Conservation (phyloP, 2,113 vertebrate species). For the Todiramphus saurophagus region DNA sequence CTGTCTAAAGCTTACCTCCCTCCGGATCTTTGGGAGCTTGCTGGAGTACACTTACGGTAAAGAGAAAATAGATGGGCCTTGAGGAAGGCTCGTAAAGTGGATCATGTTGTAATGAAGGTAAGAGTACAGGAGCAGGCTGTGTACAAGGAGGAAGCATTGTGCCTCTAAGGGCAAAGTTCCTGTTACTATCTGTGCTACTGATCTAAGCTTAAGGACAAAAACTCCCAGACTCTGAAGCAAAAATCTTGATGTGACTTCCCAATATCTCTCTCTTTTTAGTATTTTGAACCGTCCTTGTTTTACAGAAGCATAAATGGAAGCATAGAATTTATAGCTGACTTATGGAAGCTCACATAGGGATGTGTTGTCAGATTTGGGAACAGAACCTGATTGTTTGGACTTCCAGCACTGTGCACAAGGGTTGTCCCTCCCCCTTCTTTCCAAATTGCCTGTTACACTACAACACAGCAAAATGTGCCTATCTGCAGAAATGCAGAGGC, state of each 20-base stretch:
- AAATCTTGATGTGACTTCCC: neutral
- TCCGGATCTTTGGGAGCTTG: neutral
- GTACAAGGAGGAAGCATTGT: neutral
- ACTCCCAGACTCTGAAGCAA: neutral
- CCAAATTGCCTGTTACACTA: neutral
- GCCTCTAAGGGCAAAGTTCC: neutral
- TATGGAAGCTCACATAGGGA: slow-evolving; percentile 7
- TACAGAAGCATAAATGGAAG: neutral
- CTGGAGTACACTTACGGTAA: neutral
- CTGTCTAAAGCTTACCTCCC: neutral
- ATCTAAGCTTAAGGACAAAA: neutral
- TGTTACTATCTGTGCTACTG: neutral
- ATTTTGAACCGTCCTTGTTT: neutral
- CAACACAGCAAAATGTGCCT: neutral
- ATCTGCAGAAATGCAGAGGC: neutral
- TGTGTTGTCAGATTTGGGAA: slow-evolving; percentile 26
- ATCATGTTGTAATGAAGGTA: neutral
- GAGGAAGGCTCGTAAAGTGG: neutral
- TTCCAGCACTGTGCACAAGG: neutral
- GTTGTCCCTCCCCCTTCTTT: neutral
- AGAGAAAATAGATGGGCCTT: neutral
- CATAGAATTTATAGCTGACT: neutral
- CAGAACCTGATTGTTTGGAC: slow-evolving; percentile 31
- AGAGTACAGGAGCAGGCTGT: neutral
- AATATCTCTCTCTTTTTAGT: neutral